A percentile compares a stretch with the other conserved stretches of the same genome.
Conservation (phyloP, 1,140 invertebrate species). For the Aradophagus sp. region DNA sequence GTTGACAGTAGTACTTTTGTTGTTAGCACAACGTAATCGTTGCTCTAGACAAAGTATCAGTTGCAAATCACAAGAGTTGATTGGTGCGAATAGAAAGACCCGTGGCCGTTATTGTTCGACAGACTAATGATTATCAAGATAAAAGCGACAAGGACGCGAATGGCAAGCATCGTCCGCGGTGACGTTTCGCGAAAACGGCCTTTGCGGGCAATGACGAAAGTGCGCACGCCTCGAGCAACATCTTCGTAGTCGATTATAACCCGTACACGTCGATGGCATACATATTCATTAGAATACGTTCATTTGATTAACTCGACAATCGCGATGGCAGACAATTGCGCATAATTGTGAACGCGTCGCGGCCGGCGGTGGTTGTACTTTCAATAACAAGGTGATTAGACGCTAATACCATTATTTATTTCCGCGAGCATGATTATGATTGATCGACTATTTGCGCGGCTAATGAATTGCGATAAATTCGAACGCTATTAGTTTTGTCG, state of each 20-base stretch:
- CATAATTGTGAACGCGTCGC: constrained; percentile 51
- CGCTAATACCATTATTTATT: constrained; percentile 49
- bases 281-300: constrained; percentile 58
- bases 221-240: constrained; percentile 35
- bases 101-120: too few species aligned
- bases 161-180: too few species aligned
- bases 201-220: constrained; percentile 53
- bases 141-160: too few species aligned
- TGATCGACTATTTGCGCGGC: constrained; percentile 47
- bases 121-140: too few species aligned
- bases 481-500: constrained; percentile 31
- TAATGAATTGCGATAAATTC: constrained; percentile 42
- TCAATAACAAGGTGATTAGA: constrained; percentile 57
- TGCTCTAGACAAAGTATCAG: too few species aligned
- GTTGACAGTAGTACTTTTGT: too few species aligned
- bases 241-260: constrained; percentile 49
- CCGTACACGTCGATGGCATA: constrained; percentile 48
- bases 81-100: too few species aligned
- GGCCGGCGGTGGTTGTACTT: constrained; percentile 32
- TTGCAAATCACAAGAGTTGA: too few species aligned
- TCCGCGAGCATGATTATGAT: constrained; percentile 49
- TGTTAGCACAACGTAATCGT: too few species aligned
- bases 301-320: constrained; percentile 57
- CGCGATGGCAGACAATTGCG: constrained; percentile 51
- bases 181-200: too few species aligned